Evolutionary conservation across 2,888 invertebrate genomes (phyloP), one percentile per base, ranked within the genome.

Genomic region (Metalampra italica): DNA sequence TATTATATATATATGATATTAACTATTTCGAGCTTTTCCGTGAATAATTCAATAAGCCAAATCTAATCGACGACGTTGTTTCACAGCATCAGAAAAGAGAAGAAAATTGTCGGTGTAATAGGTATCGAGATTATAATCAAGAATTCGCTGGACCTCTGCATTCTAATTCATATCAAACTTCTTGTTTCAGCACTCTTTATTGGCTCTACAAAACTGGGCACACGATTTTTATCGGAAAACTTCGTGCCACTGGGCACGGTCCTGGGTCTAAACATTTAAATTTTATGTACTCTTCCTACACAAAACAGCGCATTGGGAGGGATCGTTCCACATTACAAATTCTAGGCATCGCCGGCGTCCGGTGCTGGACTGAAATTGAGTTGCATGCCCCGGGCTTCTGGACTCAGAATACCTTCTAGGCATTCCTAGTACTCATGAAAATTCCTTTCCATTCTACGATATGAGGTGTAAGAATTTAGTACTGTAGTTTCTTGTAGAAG

Each of bases 341-440:
- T 41, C 46, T 46, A 38, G 46, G 32, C 46, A 37, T 12, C 14
- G 45, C 42, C 22, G n/a, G 44, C 44, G 43, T 46, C 50, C 39
- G 38, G 29, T 13, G 42, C 32, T 45, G 22, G 32, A n/a, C 11
- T 36, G 29, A 43, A 50, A 50, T 50, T 43, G 50, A 50, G 50
- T 50, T 50, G 49, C 49, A 49, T 42, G 50, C 50, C 46, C 40
- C 38, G 32, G 45, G 49, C 47, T 39, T 15, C 43, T 30, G 38
- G 42, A 43, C 37, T 42, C 13, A 29, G 47, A 39, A 47, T 47
- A 43, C 43, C 43, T 34, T 9, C 29, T 34, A 7, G 14, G 15
- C 11, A 14, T 34, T 34, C 32, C 32, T n/a, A 43, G 3, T 11
- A 43, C 22, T 13, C 30, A 15, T 39, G 15, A 11, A 15, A 39